Evolutionary conservation across 2,113 vertebrate genomes (phyloP).

Genomic region (Vidua macroura): DNA sequence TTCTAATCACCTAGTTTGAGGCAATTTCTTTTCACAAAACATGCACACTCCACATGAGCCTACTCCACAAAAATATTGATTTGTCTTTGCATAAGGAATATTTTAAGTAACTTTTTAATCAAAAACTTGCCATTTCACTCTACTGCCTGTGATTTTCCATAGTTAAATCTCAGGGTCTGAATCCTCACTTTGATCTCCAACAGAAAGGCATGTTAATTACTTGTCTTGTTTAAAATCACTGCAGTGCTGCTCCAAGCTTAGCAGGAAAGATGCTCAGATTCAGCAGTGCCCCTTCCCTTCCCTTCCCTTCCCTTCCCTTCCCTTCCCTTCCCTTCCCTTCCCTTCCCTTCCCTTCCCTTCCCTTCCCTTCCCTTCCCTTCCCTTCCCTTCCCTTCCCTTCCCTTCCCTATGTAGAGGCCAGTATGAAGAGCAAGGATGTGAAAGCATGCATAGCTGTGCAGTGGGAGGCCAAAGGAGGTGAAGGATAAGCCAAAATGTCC

Average conservation of each 20-base stretch:
- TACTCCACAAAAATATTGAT: background rate
- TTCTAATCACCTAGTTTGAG: background rate
- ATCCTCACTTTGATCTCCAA: background rate
- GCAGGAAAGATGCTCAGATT: background rate
- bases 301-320: no score
- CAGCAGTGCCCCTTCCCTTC: background rate
- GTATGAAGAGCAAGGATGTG: background rate
- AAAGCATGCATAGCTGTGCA: background rate
- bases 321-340: no score
- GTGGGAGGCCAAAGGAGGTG: background rate
- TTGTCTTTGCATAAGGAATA: background rate
- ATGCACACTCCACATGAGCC: background rate
- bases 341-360: no score
- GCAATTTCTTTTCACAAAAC: background rate
- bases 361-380: no score
- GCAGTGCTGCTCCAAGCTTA: background rate
- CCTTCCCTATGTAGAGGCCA: background rate
- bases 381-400: no score
- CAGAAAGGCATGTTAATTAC: background rate
- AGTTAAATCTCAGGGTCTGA: background rate
- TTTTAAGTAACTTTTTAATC: background rate
- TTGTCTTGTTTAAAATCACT: background rate
- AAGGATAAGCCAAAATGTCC: background rate
- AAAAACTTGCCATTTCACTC: background rate
- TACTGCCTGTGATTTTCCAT: background rate